phyloP scores from a whole-genome alignment of 2,113 vertebrate genomes.

The Motacilla tschutschensis region DNA sequence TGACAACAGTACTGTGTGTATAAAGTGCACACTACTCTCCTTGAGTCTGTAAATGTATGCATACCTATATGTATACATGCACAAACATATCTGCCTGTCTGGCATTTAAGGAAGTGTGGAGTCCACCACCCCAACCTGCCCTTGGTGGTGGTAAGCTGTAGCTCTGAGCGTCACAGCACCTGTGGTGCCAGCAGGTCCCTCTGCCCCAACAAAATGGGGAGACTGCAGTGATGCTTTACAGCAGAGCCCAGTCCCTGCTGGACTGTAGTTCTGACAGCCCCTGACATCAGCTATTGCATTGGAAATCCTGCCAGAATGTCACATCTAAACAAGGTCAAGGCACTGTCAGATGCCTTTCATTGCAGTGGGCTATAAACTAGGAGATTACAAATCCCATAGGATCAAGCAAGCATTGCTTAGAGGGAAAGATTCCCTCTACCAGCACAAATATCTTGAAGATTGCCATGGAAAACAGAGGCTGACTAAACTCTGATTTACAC shows the following conservation, averaged over 20 bases:
- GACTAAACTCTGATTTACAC: background rate
- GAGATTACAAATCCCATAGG: background rate
- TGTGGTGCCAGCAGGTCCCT: rapidly evolving
- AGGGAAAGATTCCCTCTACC: background rate
- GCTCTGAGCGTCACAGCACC: background rate
- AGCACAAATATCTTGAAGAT: background rate
- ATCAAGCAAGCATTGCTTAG: background rate
- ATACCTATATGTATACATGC: too few relatives aligned
- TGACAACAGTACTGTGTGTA: background rate
- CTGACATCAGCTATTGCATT: background rate
- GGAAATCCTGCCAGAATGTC: background rate
- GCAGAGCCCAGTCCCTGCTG: background rate
- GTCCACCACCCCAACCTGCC: background rate
- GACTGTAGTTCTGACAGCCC: background rate
- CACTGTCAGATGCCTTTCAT: background rate
- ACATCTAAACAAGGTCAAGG: background rate
- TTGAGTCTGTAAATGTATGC: background rate
- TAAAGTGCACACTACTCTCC: background rate
- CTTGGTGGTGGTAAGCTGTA: background rate
- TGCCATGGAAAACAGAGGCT: background rate
- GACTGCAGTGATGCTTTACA: rapidly evolving
- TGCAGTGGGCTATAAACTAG: background rate
- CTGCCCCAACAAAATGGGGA: background rate
- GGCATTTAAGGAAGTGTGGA: background rate
- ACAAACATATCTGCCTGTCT: background rate